Percentiles rank a stretch among this genome's conserved stretches.
Evolutionary conservation across 2,113 vertebrate species (phyloP).

Genomic region (Glareola pratincola): DNA sequence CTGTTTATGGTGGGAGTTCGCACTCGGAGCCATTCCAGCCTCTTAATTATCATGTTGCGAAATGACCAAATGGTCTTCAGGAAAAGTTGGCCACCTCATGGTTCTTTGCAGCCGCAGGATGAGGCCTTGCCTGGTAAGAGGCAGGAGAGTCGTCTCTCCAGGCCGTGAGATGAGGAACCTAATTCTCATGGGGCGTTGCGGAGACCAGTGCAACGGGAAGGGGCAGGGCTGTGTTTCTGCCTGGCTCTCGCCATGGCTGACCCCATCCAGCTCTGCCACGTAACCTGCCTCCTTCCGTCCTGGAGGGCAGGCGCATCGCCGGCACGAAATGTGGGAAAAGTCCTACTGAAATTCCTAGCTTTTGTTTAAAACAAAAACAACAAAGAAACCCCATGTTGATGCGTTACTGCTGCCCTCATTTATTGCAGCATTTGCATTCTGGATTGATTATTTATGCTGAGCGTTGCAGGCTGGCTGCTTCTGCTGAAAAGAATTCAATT

Average conservation of each 20-base stretch:
- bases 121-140: not conserved
- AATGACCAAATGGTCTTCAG: not conserved
- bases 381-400: not conserved
- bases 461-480: not conserved
- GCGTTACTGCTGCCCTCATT: not conserved
- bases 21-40: not conserved
- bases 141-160: not conserved
- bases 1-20: not conserved
- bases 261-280: not conserved
- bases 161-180: accelerated
- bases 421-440: not conserved
- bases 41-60: not conserved
- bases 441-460: not conserved
- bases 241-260: not conserved
- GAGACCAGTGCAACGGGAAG: not conserved
- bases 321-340: not conserved
- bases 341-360: not conserved
- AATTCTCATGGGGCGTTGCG: accelerated
- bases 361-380: not conserved
- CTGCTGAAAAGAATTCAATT: not conserved
- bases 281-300: not conserved
- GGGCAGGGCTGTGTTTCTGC: not conserved
- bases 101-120: not conserved
- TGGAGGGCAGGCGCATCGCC: not conserved
- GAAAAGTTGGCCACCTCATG: accelerated